Base-by-base conservation (phyloP, 2,888 invertebrate genomes). In the Pseudanteris insignis region DNA sequence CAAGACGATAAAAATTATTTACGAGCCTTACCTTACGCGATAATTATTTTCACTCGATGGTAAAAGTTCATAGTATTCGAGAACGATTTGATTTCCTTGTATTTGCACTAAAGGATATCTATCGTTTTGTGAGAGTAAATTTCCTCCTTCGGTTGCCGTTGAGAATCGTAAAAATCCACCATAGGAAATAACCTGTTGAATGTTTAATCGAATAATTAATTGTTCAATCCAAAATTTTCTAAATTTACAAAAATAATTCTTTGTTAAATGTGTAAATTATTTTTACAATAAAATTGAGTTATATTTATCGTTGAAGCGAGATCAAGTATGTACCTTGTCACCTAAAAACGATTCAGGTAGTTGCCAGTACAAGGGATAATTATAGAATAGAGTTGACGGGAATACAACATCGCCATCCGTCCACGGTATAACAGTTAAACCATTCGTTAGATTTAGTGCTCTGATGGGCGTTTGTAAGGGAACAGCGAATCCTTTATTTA, bases 151-250 rank as follows among this genome's bases (percentile, higher is more conserved):
- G 43, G 89, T 85, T 1, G 57, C 59, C 0, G 90, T 86, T 1
- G 85, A 84, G 77, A 96, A 96, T 63, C 89, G 84, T 36, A 98
- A 81, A 63, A 87, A 87, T 2, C 97, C 97, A 14, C 94, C 95
- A 80, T 98, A 98, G 12, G 96, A 94, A 61, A 90, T 85, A 9
- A 93, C 89, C 77, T 90, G 18, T n/a, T n/a, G n/a, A n/a, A n/a
- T n/a, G n/a, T n/a, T n/a, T n/a, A n/a, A n/a, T n/a, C n/a, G n/a
- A n/a, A n/a, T n/a, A n/a, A n/a, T n/a, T n/a, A n/a, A n/a, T n/a
- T n/a, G n/a, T n/a, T n/a, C n/a, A 14, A 37, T 25, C 30, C 10
- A 30, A 30, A 12, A 36, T 7, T 33, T 7, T 37, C 46, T 41
- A 34, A 40, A 41, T 33, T 13, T 7, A 29, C 8, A 33, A 24